A percentile compares a stretch with the other conserved stretches of the same genome.
Conservation (phyloP, 2,888 invertebrate genomes). For the Amblyteles armatorius region DNA sequence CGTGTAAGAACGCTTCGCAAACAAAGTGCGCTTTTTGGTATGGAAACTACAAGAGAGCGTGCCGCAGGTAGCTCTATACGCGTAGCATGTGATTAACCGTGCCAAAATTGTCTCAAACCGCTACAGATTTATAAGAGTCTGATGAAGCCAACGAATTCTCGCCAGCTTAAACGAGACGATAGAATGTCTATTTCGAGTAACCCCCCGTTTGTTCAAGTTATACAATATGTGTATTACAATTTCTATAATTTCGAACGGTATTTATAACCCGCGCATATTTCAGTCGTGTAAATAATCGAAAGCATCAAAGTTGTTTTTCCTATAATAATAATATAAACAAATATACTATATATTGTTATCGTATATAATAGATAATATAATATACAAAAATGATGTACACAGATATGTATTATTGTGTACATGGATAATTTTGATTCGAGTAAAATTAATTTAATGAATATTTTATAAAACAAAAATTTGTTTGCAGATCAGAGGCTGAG, state of each 20-base stretch:
- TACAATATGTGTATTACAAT: background rate
- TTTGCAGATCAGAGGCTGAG: conserved; percentile 89
- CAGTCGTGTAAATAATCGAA: background rate
- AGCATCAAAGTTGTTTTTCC: background rate
- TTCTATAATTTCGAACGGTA: background rate
- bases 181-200: background rate
- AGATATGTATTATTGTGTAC: too few relatives aligned
- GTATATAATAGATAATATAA: background rate
- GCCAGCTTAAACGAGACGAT: background rate
- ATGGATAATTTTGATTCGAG: conserved; percentile 27
- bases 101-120: conserved; percentile 57
- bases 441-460: background rate
- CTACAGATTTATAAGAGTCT: background rate
- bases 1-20: conserved; percentile 64
- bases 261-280: background rate
- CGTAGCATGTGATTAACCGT: conserved; percentile 61
- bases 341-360: background rate
- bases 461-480: background rate
- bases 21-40: conserved; percentile 53
- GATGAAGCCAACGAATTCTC: conserved; percentile 11
- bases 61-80: conserved; percentile 68
- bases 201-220: background rate
- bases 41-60: conserved; percentile 61
- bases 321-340: background rate
- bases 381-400: too few relatives aligned